Conservation (phyloP, 35 echinoderm and acorn worm genomes). For the Hemicentrotus pulcherrimus region DNA sequence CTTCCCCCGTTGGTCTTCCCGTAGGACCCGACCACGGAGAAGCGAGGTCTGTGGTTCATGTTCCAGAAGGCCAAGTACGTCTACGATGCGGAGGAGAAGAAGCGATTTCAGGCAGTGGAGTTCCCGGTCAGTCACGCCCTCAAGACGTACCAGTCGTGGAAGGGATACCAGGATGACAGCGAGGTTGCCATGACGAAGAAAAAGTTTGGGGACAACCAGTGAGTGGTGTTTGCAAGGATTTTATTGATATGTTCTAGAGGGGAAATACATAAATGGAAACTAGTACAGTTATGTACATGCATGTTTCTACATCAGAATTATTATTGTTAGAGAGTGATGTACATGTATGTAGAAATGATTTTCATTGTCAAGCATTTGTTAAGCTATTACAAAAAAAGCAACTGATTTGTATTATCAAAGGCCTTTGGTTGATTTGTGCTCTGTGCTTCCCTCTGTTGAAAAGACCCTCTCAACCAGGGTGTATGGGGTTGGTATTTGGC, state of each 20-base stretch:
- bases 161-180: constrained; percentile 77
- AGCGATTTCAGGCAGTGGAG: constrained; percentile 75
- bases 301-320: no score
- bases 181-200: constrained; percentile 70
- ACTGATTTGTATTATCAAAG: no score
- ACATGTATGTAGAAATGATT: neutral
- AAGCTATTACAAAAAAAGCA: no score
- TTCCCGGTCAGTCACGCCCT: constrained; percentile 82
- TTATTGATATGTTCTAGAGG: neutral
- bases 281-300: no score
- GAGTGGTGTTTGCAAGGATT: neutral
- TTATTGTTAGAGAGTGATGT: no score
- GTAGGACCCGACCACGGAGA: neutral
- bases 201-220: constrained; percentile 83
- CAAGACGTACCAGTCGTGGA: constrained; percentile 80
- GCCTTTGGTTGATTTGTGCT: no score
- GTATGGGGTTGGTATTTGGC: no score
- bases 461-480: no score
- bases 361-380: no score
- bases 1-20: neutral
- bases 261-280: neutral
- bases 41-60: constrained; percentile 71
- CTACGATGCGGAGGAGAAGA: constrained; percentile 97
- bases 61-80: constrained; percentile 97
- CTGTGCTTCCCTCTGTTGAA: no score